Conservation (phyloP, 2,797 vertebrate species). For the Hippopotamyrus pictus region DNA sequence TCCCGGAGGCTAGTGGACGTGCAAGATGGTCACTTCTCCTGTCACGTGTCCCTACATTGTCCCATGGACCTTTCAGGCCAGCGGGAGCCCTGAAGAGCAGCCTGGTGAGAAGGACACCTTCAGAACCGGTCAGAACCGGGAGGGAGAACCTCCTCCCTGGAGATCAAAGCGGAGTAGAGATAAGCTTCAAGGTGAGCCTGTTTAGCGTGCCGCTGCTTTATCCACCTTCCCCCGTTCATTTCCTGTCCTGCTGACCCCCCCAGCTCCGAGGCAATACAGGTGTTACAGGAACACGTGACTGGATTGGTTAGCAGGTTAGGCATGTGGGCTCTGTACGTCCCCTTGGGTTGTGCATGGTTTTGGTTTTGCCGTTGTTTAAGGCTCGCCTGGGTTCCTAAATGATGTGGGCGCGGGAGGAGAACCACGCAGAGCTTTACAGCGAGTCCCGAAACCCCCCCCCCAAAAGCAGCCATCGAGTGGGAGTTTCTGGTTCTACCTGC, state of each 20-base stretch:
- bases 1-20: background rate
- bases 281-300: conserved; percentile 9
- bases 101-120: conserved; percentile 35
- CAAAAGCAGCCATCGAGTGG: background rate
- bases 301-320: background rate
- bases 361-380: background rate
- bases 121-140: conserved; percentile 46
- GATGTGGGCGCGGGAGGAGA: conserved; percentile 12
- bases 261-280: background rate
- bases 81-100: conserved; percentile 50
- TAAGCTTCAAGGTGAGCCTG: conserved; percentile 56
- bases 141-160: conserved; percentile 47
- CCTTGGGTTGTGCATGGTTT: background rate
- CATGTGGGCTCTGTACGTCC: too few species aligned
- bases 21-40: background rate
- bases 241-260: background rate
- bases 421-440: background rate
- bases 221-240: background rate
- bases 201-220: background rate
- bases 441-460: background rate
- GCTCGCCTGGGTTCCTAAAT: background rate
- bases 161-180: conserved; percentile 44
- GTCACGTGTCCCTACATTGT: background rate
- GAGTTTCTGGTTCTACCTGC: background rate
- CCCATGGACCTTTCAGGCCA: conserved; percentile 43